Conservation (phyloP, 1,140 invertebrate genomes). For the Drosophila nigrodunni region DNA sequence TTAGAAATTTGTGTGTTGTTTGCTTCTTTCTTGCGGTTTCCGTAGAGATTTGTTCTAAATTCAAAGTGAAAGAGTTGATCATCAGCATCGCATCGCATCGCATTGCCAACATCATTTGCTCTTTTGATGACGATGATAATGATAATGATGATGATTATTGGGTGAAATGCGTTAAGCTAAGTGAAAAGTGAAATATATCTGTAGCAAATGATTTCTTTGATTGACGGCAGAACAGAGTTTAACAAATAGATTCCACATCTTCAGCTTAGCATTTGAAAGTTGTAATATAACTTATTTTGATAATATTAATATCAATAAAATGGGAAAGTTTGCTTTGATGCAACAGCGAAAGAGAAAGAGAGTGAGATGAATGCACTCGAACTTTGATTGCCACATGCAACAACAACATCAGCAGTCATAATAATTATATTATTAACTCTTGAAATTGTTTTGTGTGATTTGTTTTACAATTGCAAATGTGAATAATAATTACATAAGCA, state of each 20-base stretch:
- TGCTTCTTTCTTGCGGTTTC: conserved; percentile 43
- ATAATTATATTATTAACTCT: background rate
- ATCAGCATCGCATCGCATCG: background rate
- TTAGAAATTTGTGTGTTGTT: conserved; percentile 64
- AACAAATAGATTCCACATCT: conserved; percentile 16
- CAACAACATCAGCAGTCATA: background rate
- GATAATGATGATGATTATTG: conserved; percentile 45
- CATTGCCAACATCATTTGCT: background rate
- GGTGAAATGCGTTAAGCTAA: conserved; percentile 68
- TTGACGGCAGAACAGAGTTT: conserved; percentile 15
- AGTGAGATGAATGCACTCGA: background rate
- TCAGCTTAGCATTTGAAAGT: conserved; percentile 45
- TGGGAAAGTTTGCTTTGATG: no score
- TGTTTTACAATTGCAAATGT: conserved; percentile 7
- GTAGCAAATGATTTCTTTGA: conserved; percentile 41
- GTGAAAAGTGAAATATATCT: conserved; percentile 61
- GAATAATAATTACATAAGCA: conserved; percentile 9
- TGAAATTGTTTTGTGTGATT: background rate
- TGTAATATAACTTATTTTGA: conserved; percentile 40
- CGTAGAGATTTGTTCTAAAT: conserved; percentile 79
- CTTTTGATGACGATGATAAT: conserved; percentile 37
- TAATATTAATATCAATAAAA: no score
- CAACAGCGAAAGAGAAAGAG: conserved; percentile 39
- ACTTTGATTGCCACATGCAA: background rate
- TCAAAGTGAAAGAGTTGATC: conserved; percentile 68